Evolutionary conservation across 2,113 vertebrate species (phyloP).

Genomic region (Trinectes maculatus): DNA sequence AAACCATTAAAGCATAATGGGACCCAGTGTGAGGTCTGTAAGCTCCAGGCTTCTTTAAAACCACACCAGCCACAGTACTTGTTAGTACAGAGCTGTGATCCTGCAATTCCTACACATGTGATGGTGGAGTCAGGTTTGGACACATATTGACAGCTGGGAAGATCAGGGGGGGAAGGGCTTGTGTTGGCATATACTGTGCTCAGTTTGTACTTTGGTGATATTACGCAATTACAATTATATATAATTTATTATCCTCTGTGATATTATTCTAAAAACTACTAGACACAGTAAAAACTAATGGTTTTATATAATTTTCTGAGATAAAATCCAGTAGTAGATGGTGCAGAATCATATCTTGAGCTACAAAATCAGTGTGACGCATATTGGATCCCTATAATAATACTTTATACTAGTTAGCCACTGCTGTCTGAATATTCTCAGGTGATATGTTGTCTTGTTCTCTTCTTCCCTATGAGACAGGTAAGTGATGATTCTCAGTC

Average conservation of each 20-base stretch:
- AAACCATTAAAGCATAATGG: conserved; percentile 39
- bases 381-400: too few relatives aligned
- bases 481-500: neutral
- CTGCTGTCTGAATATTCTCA: too few relatives aligned
- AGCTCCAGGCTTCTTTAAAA: conserved; percentile 41
- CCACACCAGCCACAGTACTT: conserved; percentile 38
- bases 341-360: too few relatives aligned
- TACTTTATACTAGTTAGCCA: too few relatives aligned
- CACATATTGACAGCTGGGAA: conserved; percentile 56
- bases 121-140: conserved; percentile 47
- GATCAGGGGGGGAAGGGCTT: neutral
- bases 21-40: conserved; percentile 14
- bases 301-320: too few relatives aligned
- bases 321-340: too few relatives aligned
- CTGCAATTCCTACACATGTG: conserved; percentile 53
- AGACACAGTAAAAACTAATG: too few relatives aligned
- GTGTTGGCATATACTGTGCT: conserved; percentile 8
- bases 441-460: too few relatives aligned
- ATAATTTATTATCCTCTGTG: neutral
- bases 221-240: conserved; percentile 2
- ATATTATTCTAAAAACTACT: too few relatives aligned
- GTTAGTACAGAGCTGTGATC: conserved; percentile 29
- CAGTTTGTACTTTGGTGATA: conserved; percentile 13
- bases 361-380: too few relatives aligned
- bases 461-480: too few relatives aligned